Evolutionary conservation across 2,797 vertebrate species (phyloP).

Genomic region (Chrysocyon brachyurus): DNA sequence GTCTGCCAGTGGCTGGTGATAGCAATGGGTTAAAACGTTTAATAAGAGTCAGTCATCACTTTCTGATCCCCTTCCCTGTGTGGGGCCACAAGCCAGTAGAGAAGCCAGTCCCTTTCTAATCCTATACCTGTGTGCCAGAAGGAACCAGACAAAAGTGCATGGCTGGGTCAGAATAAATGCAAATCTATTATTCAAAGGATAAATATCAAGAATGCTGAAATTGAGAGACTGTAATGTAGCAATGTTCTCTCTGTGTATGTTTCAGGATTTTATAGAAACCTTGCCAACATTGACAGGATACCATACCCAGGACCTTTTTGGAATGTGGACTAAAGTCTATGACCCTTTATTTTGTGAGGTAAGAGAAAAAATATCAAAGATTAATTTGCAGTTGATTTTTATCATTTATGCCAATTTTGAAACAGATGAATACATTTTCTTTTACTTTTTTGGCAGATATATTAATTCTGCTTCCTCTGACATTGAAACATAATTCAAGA

Average conservation of each 20-base stretch:
- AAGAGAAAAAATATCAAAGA: slow-evolving; percentile 65
- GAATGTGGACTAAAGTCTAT: slow-evolving; percentile 91
- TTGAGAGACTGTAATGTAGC: background rate
- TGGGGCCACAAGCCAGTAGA: background rate
- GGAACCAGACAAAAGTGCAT: background rate
- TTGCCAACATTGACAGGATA: slow-evolving; percentile 92
- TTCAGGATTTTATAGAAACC: slow-evolving; percentile 91
- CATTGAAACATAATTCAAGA: slow-evolving; percentile 15
- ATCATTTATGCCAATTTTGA: slow-evolving; percentile 19
- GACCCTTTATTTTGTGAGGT: slow-evolving; percentile 95
- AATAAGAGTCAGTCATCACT: background rate
- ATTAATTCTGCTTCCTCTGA: background rate
- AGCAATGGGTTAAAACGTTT: background rate
- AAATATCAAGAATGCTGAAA: background rate
- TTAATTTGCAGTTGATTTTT: background rate
- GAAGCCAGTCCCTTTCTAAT: background rate
- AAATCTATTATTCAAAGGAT: background rate
- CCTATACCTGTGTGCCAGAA: background rate
- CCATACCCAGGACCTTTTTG: slow-evolving; percentile 85
- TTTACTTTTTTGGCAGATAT: background rate
- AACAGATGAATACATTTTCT: slow-evolving; percentile 27
- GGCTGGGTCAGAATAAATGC: background rate
- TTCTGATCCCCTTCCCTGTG: background rate
- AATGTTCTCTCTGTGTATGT: slow-evolving; percentile 20
- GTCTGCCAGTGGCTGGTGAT: background rate